phyloP scores from a whole-genome alignment of 2,113 vertebrate genomes.

The Climacteris rufus region DNA sequence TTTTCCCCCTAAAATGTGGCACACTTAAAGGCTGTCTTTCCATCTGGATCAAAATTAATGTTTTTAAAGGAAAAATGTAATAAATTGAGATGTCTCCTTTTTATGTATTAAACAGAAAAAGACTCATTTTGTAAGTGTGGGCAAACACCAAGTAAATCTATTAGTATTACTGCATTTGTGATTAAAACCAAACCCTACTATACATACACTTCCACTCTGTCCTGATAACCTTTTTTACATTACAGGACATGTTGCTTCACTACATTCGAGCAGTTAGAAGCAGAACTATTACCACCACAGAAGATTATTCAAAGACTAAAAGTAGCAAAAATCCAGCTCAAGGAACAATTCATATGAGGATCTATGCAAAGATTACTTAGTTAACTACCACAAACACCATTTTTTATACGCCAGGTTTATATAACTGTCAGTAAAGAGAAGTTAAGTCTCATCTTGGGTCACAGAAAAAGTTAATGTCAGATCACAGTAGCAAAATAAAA shows the following conservation, averaged over 20 bases:
- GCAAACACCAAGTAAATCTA: not conserved
- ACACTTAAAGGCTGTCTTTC: not conserved
- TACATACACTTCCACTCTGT: not conserved
- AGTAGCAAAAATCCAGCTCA: not conserved
- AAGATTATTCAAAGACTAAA: not conserved
- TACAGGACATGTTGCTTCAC: not conserved
- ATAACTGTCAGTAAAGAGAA: not conserved
- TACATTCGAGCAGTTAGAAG: not conserved
- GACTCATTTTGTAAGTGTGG: not conserved
- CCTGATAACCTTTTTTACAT: not conserved
- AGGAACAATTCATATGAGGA: not conserved
- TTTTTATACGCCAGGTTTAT: not conserved
- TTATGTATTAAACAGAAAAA: not conserved
- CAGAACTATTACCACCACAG: not conserved
- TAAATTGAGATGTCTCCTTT: not conserved
- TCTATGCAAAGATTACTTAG: not conserved
- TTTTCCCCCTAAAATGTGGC: not conserved
- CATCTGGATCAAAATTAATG: slow-evolving; percentile 12
- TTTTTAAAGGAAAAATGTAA: not conserved
- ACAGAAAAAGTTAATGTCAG: not conserved
- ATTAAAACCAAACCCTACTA: not conserved
- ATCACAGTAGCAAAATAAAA: not conserved
- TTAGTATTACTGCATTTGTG: not conserved
- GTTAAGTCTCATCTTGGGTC: not conserved
- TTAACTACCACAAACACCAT: not conserved